phyloP scores from a whole-genome alignment of 2,797 vertebrate genomes.

The Mormyrus proboscirostris region DNA sequence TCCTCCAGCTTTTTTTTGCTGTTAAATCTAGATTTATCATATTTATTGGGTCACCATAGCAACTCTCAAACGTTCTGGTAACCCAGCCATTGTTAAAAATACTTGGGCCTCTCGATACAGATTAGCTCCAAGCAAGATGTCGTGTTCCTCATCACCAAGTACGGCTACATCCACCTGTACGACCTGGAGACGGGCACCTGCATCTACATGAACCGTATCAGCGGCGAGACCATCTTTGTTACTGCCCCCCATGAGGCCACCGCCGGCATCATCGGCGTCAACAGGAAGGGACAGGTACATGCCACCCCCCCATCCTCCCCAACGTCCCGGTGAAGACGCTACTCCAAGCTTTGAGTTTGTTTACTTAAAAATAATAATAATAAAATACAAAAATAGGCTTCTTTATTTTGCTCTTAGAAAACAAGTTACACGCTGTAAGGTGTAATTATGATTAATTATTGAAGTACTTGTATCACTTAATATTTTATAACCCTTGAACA shows the following conservation, averaged over 20 bases:
- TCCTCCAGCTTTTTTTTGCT: neutral
- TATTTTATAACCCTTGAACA: neutral
- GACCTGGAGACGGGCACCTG: conserved; percentile 96
- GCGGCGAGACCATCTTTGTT: conserved; percentile 96
- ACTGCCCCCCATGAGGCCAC: conserved; percentile 94
- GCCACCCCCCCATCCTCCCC: neutral
- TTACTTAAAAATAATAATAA: neutral
- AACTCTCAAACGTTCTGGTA: neutral
- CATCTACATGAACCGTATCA: conserved; percentile 99
- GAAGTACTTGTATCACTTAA: neutral
- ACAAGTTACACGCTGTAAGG: neutral
- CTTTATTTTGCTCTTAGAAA: neutral
- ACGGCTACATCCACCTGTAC: conserved; percentile 95
- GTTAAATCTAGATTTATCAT: neutral
- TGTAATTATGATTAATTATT: neutral
- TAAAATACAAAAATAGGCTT: neutral
- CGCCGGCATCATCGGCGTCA: conserved; percentile 94
- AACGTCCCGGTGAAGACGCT: neutral
- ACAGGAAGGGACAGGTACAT: conserved; percentile 93
- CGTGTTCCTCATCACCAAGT: conserved; percentile 96
- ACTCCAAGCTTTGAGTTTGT: neutral
- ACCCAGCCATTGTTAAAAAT: neutral
- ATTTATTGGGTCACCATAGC: neutral
- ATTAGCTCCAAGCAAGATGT: conserved; percentile 94
- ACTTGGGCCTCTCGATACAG: conserved; percentile 49